Evolutionary conservation across 2,888 invertebrate genomes (phyloP).

Genomic region (Eustalomyia histrio): DNA sequence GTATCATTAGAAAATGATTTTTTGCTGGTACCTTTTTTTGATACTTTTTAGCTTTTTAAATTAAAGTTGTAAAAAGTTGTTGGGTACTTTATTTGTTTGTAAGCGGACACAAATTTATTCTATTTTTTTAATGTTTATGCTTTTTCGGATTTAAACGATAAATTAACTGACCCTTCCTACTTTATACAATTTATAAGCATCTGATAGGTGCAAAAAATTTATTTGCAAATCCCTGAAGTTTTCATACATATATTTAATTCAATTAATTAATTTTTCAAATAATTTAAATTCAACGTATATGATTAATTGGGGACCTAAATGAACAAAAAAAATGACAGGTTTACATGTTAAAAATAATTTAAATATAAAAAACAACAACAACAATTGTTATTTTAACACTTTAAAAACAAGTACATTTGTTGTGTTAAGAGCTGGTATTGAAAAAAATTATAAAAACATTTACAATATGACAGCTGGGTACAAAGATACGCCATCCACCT

Average conservation of each 20-base stretch:
- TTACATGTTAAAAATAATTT: not conserved
- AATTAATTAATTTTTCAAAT: not conserved
- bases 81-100: too few species aligned
- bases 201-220: too few species aligned
- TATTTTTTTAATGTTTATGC: too few species aligned
- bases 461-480: slow-evolving; percentile 3
- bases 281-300: not conserved
- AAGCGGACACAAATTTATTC: too few species aligned
- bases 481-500: not conserved
- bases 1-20: too few species aligned
- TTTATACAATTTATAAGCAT: too few species aligned
- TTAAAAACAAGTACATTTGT: not conserved
- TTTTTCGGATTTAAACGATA: too few species aligned
- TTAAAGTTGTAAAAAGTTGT: too few species aligned
- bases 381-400: not conserved
- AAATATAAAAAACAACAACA: not conserved
- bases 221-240: not conserved
- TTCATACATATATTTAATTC: not conserved
- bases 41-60: too few species aligned
- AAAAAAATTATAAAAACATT: slow-evolving; percentile 5
- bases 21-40: too few species aligned
- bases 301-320: not conserved
- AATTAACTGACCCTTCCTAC: too few species aligned
- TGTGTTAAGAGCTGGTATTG: not conserved
- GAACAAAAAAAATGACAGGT: not conserved